Evolutionary conservation across 2,113 vertebrate species (phyloP).

Genomic region (Zapus hudsonius): DNA sequence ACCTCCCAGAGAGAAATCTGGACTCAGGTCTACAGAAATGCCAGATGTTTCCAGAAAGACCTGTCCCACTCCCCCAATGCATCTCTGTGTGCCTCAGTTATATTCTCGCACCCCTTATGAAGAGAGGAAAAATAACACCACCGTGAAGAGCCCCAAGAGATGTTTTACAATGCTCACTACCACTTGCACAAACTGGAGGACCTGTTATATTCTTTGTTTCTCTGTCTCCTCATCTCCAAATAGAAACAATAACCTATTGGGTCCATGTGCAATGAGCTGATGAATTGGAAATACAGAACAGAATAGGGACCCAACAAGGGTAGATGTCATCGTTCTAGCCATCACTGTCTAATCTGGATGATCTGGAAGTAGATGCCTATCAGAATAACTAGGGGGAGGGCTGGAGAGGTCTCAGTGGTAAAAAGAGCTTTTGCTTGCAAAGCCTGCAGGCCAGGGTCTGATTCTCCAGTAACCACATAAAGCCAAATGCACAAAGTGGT

Average conservation of each 20-base stretch:
- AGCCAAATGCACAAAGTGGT: no score
- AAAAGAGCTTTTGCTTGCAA: no score
- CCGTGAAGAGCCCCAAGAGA: background rate
- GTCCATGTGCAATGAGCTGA: background rate
- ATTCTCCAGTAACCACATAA: no score
- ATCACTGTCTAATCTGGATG: background rate
- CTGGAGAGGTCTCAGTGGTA: no score
- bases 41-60: background rate
- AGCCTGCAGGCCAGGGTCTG: no score
- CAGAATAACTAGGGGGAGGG: background rate
- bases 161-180: background rate
- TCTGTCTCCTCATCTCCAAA: background rate
- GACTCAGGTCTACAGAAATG: background rate
- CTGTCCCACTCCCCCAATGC: no score
- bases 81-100: background rate
- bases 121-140: background rate
- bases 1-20: background rate
- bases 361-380: background rate
- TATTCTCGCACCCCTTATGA: rapidly evolving
- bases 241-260: background rate
- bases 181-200: background rate
- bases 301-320: background rate
- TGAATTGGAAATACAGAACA: background rate
- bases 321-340: background rate
- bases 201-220: background rate